Evolutionary conservation across 1,140 invertebrate genomes (phyloP).

Genomic region (Leptopilina clavipes): DNA sequence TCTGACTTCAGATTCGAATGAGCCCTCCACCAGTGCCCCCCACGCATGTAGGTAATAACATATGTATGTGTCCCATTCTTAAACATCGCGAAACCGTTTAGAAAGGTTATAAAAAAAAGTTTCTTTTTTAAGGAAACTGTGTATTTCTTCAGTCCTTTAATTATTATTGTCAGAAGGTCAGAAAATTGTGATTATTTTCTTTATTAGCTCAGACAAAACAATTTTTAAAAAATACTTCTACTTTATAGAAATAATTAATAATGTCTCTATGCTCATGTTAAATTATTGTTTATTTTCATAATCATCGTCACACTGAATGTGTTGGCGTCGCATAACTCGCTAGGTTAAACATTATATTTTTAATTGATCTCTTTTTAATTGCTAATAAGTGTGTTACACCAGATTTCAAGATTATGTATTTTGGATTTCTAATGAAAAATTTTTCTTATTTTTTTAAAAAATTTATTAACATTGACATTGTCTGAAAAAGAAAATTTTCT

Average conservation of each 20-base stretch:
- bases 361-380: not conserved
- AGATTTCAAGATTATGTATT: no score
- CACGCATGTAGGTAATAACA: slow-evolving; percentile 18
- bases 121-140: not conserved
- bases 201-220: no score
- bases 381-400: no score
- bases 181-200: no score
- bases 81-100: not conserved
- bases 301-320: not conserved
- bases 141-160: not conserved
- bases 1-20: slow-evolving; percentile 26
- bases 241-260: not conserved
- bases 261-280: not conserved
- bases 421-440: no score
- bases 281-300: not conserved
- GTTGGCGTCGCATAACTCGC: not conserved
- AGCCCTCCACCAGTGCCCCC: slow-evolving; percentile 4
- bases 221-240: not conserved
- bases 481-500: not conserved
- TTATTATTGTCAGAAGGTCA: no score
- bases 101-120: not conserved
- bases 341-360: not conserved
- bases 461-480: no score
- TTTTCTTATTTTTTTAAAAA: no score
- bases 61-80: not conserved